phyloP scores from a whole-genome alignment of 2,113 vertebrate genomes.

The Trinectes maculatus region DNA sequence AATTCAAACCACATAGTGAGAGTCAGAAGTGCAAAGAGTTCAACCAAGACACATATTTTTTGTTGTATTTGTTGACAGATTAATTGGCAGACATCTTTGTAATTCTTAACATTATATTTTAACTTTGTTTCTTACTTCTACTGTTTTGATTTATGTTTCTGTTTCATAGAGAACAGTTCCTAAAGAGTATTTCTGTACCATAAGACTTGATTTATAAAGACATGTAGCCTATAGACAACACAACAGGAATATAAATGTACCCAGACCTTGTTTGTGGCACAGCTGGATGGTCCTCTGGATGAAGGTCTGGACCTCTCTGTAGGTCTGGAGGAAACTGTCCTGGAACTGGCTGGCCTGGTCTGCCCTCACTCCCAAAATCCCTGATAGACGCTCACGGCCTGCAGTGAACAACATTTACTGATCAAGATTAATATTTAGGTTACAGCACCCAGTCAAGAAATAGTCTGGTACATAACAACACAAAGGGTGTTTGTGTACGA shows the following conservation, averaged over 20 bases:
- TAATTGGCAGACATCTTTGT: neutral
- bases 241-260: neutral
- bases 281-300: slow-evolving; percentile 84
- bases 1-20: neutral
- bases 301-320: slow-evolving; percentile 88
- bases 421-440: neutral
- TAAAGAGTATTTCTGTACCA: too few species aligned
- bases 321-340: slow-evolving; percentile 89
- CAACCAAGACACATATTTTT: neutral
- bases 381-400: slow-evolving; percentile 89
- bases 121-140: neutral
- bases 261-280: slow-evolving; percentile 84
- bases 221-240: too few species aligned
- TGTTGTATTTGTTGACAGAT: neutral
- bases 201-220: too few species aligned
- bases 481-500: too few species aligned
- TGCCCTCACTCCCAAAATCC: slow-evolving; percentile 84
- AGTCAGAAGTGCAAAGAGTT: slow-evolving; percentile 9
- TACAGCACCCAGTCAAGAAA: too few species aligned
- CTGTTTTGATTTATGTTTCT: too few species aligned
- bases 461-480: neutral
- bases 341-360: slow-evolving; percentile 87
- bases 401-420: neutral
- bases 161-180: too few species aligned
- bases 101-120: neutral